Percentiles rank a stretch among this genome's conserved stretches.
phyloP scores from a whole-genome alignment of 2,888 invertebrate genomes.

The Liodrosophila aerea region DNA sequence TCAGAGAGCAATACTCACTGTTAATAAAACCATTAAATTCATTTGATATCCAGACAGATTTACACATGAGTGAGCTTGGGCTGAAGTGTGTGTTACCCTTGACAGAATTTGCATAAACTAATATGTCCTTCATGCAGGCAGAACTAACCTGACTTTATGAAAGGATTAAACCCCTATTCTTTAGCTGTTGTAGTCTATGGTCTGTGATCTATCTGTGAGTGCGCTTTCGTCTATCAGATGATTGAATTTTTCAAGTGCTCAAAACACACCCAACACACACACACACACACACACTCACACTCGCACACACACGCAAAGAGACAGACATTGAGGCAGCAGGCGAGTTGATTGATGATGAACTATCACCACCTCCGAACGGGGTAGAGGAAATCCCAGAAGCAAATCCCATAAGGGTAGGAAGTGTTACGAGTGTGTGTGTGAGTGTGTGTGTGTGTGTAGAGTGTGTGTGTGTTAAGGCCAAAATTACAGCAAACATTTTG shows the following conservation, averaged over 20 bases:
- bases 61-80: too few species aligned
- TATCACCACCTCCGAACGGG: constrained; percentile 15
- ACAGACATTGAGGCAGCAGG: background rate
- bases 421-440: background rate
- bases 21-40: too few species aligned
- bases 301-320: background rate
- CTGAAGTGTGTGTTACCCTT: too few species aligned
- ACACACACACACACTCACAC: background rate
- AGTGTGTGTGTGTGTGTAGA: background rate
- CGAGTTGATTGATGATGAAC: constrained; percentile 54
- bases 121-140: too few species aligned
- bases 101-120: too few species aligned
- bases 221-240: constrained; percentile 19
- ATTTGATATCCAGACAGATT: too few species aligned
- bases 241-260: constrained; percentile 45
- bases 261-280: background rate
- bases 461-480: background rate
- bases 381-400: constrained; percentile 6
- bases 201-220: constrained; percentile 2
- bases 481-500: too few species aligned
- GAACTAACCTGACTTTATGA: constrained; percentile 7
- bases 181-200: too few species aligned
- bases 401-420: constrained; percentile 28
- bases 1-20: too few species aligned
- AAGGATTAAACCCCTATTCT: constrained; percentile 27